These are phyloP conservation scores for Rhea pennata DNA, from an alignment of 2,113 vertebrate species.

Conservation along the genomic window DNA sequence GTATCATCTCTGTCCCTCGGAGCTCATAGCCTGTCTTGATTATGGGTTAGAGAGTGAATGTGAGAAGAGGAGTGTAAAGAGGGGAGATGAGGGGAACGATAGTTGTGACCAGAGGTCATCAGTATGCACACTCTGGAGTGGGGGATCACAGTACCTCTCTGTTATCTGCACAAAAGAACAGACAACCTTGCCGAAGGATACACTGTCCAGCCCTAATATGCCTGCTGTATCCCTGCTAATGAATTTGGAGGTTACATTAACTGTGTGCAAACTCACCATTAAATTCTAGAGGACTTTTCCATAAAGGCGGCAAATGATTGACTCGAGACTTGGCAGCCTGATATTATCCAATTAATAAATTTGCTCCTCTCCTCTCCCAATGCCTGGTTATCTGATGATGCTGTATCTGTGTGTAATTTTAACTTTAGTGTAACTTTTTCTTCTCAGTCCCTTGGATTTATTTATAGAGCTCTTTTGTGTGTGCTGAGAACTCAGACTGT, in stretches of 20 bases:
- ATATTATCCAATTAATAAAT: not conserved
- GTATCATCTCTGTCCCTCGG: not conserved
- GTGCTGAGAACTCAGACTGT: not conserved
- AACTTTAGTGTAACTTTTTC: not conserved
- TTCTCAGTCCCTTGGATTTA: not conserved
- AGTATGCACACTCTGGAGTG: not conserved
- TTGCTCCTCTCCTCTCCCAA: not conserved
- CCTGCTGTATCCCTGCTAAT: not conserved
- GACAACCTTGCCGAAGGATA: not conserved
- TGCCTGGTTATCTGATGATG: constrained; percentile 4
- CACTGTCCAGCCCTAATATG: not conserved
- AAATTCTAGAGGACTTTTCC: constrained; percentile 51
- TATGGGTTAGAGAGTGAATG: rapidly evolving
- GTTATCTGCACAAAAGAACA: not conserved
- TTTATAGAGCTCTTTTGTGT: not conserved
- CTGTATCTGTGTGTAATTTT: not conserved
- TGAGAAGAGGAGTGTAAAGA: not conserved
- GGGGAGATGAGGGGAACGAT: not conserved
- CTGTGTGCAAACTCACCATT: not conserved
- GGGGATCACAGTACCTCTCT: not conserved
- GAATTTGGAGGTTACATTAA: not conserved
- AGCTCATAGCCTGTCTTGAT: not conserved
- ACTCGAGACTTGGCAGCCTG: not conserved
- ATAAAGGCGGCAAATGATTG: not conserved
- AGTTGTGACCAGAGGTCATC: not conserved